Base-by-base conservation (phyloP, 1,140 invertebrate species). In the Lysiphlebus fabarum region DNA sequence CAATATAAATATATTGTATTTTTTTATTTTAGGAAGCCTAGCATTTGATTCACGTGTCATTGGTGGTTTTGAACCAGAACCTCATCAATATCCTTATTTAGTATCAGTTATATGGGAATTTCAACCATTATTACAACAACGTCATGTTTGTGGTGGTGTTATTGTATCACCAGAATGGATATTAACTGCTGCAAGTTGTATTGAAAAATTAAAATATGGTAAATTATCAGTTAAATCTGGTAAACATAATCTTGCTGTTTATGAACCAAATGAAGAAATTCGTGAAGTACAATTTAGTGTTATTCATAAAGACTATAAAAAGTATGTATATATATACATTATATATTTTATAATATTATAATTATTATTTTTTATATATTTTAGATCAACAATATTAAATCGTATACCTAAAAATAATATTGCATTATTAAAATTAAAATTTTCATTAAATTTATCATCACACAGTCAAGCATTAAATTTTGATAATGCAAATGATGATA, bases 351-450 rank as follows among this genome's bases (percentile, higher is more conserved):
- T 4, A 26, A 2, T 26, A 26, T 26, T 26, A 26, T 26, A 26
- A 26, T 26, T 26, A 1, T 26, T 26, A 4, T 55, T 43, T 51
- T 36, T 47, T 11, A n/a, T 43, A 50, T 1, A 67, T 67, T n/a
- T 61, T 78, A 77, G n/a, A 33, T 6, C 48, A 1, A 6, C 8
- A 9, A n/a, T 26, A 8, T 37, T 36, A 9, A 17, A 12, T 11
- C 76, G 76, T 5, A 76, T 82, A 6, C 78, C 74, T 11, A 77
- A 77, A 44, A 78, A 84, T 59, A 88, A 90, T 63, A 84, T 90
- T 48, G 86, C 85, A 34, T 44, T 90, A 0, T 67, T 90, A 14
- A 80, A 77, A 59, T 68, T 87, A 9, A 73, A 71, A 7, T 74
- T 70, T n/a, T 77, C 83, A 2, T 67, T 89, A 17, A 66, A 62